Evolutionary conservation across 2,113 vertebrate species (phyloP).

Genomic region (Esox niger): DNA sequence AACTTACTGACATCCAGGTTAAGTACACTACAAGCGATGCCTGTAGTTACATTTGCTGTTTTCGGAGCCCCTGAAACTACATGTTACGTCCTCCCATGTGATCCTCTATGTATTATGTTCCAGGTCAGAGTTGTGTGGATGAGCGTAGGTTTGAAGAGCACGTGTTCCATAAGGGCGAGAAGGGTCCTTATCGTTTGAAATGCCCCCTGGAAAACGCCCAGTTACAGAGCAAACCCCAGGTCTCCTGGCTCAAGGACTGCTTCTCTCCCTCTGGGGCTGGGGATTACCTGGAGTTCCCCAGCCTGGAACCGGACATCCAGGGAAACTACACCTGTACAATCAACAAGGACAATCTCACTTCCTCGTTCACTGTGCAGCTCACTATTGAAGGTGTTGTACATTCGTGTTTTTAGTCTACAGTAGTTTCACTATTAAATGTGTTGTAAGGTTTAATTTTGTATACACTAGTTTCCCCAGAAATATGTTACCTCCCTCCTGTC

Average conservation of each 20-base stretch:
- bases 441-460: too few species aligned
- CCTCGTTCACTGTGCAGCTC: conserved; percentile 51
- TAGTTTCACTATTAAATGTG: too few species aligned
- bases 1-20: too few species aligned
- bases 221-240: conserved; percentile 3
- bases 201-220: conserved; percentile 38
- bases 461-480: too few species aligned
- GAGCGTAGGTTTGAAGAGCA: too few species aligned
- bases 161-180: too few species aligned
- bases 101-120: conserved; percentile 15
- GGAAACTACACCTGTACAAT: too few species aligned
- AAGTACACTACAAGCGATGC: neutral
- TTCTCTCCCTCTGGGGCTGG: conserved; percentile 16
- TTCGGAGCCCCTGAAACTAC: too few species aligned
- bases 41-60: neutral
- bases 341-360: conserved; percentile 38
- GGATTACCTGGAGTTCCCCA: conserved; percentile 47
- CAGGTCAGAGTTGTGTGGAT: conserved; percentile 53
- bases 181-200: conserved; percentile 36
- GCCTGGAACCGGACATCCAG: too few species aligned
- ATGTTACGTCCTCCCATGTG: too few species aligned
- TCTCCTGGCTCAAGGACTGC: conserved; percentile 60
- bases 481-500: too few species aligned
- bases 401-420: neutral
- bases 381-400: conserved; percentile 45